Conservation (phyloP, 2,113 vertebrate species). For the Notarius quadriscutis region DNA sequence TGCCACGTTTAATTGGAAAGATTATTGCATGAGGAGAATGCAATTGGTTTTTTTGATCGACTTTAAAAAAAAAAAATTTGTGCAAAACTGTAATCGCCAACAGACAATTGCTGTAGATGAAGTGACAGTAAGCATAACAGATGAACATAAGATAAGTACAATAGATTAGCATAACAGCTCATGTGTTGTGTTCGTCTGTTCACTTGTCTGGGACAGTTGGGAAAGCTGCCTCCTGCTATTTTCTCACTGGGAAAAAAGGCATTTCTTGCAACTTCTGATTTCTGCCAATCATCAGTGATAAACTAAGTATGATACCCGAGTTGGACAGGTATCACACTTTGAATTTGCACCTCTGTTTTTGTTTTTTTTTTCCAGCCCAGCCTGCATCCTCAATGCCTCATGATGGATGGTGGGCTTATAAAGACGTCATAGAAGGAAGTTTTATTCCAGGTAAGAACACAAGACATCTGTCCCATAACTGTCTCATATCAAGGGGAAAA, state of each 20-base stretch:
- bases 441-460: slow-evolving; percentile 83
- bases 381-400: slow-evolving; percentile 87
- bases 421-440: slow-evolving; percentile 87
- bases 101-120: background rate
- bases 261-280: background rate
- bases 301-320: background rate
- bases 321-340: background rate
- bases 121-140: background rate
- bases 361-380: slow-evolving; percentile 75
- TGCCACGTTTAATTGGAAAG: too few species aligned
- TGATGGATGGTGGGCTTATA: slow-evolving; percentile 92
- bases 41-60: too few species aligned
- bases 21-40: too few species aligned
- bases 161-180: background rate
- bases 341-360: background rate
- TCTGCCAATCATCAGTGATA: background rate
- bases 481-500: slow-evolving; percentile 5
- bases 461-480: background rate
- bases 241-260: background rate
- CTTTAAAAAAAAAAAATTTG: too few species aligned
- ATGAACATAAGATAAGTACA: background rate
- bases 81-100: too few species aligned
- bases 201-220: background rate
- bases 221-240: slow-evolving; percentile 2
- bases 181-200: background rate